Evolutionary conservation across 2,888 invertebrate genomes (phyloP).

Genomic region (Apotomis capreana): DNA sequence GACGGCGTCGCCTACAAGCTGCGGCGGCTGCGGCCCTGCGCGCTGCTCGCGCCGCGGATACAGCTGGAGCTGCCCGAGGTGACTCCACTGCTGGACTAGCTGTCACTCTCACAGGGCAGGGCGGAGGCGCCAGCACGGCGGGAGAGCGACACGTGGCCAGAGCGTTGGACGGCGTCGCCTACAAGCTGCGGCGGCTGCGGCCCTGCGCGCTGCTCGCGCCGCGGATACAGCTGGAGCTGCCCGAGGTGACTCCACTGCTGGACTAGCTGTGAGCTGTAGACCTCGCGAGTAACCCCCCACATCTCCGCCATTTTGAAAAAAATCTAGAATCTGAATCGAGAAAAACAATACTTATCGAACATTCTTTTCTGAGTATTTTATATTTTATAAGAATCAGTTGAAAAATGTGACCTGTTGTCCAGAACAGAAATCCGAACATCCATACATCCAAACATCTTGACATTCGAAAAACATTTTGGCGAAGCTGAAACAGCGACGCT

Average conservation of each 20-base stretch:
- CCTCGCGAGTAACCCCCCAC: too few relatives aligned
- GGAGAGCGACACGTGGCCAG: conserved; percentile 70
- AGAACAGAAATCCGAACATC: too few relatives aligned
- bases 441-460: too few relatives aligned
- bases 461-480: too few relatives aligned
- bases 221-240: conserved; percentile 91
- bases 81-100: not conserved
- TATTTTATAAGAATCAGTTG: too few relatives aligned
- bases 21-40: conserved; percentile 93
- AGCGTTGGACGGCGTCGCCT: conserved; percentile 89
- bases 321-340: too few relatives aligned
- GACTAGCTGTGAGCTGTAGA: too few relatives aligned
- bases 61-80: conserved; percentile 94
- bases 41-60: conserved; percentile 91
- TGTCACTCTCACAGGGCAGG: conserved; percentile 41
- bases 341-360: too few relatives aligned
- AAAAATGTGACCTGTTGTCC: too few relatives aligned
- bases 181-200: conserved; percentile 93
- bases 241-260: conserved; percentile 84
- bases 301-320: too few relatives aligned
- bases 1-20: conserved; percentile 95
- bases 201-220: conserved; percentile 94
- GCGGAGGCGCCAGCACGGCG: conserved; percentile 11
- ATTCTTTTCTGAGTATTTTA: too few relatives aligned
- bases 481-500: too few relatives aligned